phyloP scores from a whole-genome alignment of 2,888 invertebrate species.

The Amblyteles armatorius region DNA sequence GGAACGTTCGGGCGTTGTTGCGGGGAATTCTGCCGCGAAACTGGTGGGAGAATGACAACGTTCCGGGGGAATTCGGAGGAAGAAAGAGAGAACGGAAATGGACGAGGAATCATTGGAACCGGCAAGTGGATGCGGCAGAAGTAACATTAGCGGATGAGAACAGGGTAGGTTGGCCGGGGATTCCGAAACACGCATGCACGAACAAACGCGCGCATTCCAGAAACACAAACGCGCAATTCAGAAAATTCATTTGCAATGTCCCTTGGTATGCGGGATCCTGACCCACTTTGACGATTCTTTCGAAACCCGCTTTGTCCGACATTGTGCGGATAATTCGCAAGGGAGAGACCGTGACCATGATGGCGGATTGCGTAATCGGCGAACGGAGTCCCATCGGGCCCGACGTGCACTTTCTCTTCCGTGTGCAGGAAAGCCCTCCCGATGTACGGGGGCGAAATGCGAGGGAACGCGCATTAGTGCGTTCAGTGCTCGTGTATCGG shows the following conservation, averaged over 20 bases:
- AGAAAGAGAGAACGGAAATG: slow-evolving; percentile 60
- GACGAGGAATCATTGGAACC: slow-evolving; percentile 71
- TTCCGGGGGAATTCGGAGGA: background rate
- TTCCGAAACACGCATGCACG: slow-evolving; percentile 22
- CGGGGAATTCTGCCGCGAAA: background rate
- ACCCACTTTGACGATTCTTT: slow-evolving; percentile 55
- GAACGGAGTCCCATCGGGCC: slow-evolving; percentile 55
- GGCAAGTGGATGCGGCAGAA: background rate
- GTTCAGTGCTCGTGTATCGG: background rate
- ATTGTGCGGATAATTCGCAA: slow-evolving; percentile 69
- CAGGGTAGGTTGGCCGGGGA: slow-evolving; percentile 69
- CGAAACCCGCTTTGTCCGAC: slow-evolving; percentile 11
- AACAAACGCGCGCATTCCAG: slow-evolving; percentile 28
- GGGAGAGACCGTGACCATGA: slow-evolving; percentile 79
- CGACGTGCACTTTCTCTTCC: slow-evolving; percentile 79
- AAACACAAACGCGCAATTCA: slow-evolving; percentile 25
- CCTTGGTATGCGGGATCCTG: slow-evolving; percentile 32
- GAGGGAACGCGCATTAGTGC: background rate
- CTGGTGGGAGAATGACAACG: slow-evolving; percentile 33
- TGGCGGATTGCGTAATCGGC: slow-evolving; percentile 76
- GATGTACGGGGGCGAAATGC: slow-evolving; percentile 61
- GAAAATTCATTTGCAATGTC: slow-evolving; percentile 8
- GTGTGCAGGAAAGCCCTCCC: slow-evolving; percentile 46
- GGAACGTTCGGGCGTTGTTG: slow-evolving; percentile 6
- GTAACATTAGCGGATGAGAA: slow-evolving; percentile 71